Conservation (phyloP, 2,797 vertebrate species). For the Zalophus californianus region DNA sequence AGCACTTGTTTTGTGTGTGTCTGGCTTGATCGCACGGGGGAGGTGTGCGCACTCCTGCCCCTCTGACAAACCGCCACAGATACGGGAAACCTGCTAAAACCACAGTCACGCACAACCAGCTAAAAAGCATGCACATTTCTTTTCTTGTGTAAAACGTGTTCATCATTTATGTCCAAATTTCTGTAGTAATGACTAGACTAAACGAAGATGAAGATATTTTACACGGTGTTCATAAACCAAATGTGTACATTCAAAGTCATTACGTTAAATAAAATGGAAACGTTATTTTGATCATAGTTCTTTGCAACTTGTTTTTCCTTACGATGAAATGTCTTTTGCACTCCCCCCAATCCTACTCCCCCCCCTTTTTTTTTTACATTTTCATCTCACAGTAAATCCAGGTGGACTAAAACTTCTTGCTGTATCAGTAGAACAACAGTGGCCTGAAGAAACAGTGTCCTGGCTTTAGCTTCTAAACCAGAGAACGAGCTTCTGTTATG, state of each 20-base stretch:
- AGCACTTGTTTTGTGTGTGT: background rate
- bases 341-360: fast-evolving
- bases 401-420: background rate
- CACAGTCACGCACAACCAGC: fast-evolving
- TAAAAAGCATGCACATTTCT: background rate
- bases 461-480: background rate
- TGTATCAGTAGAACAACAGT: background rate
- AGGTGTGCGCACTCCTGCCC: fast-evolving
- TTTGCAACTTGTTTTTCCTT: slow-evolving; percentile 49
- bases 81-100: background rate
- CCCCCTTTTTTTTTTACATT: background rate
- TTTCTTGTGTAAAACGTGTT: background rate
- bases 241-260: slow-evolving; percentile 51
- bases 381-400: background rate
- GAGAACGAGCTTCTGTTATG: background rate
- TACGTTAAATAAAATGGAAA: slow-evolving; percentile 76
- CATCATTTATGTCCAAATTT: background rate
- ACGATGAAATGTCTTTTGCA: background rate
- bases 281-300: slow-evolving; percentile 71
- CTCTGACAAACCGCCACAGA: background rate
- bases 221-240: slow-evolving; percentile 51
- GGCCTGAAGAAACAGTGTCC: background rate
- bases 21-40: too few species aligned
- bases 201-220: slow-evolving; percentile 37
- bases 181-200: background rate